These are phyloP conservation scores for Venustoraphidia nigricollis DNA, from an alignment of 2,888 invertebrate genomes.

Conservation along the genomic window DNA sequence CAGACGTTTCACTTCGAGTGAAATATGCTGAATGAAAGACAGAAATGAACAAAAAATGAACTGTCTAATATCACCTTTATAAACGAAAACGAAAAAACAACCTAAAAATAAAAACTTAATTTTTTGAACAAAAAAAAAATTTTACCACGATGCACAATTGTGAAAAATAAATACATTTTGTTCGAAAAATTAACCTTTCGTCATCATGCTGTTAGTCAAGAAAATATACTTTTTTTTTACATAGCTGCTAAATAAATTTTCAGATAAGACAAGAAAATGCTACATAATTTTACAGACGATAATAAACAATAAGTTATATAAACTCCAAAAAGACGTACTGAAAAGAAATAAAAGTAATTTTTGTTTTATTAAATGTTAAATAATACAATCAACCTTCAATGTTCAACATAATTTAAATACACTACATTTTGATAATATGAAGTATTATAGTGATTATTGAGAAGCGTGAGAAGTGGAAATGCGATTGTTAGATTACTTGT, in stretches of 20 bases:
- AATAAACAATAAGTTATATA: background rate
- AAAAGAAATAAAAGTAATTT: background rate
- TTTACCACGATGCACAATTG: too few relatives aligned
- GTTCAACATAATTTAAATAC: background rate
- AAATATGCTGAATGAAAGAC: too few relatives aligned
- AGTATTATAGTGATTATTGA: background rate
- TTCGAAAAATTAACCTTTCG: too few relatives aligned
- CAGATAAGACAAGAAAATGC: background rate
- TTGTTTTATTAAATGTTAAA: background rate
- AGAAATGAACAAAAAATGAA: too few relatives aligned
- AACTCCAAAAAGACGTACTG: background rate
- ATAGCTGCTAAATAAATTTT: too few relatives aligned
- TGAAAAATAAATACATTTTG: background rate
- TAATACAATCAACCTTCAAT: constrained; percentile 2
- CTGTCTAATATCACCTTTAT: too few relatives aligned
- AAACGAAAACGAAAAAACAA: background rate
- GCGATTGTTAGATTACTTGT: background rate
- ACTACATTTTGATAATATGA: background rate
- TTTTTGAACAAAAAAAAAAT: background rate
- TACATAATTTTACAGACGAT: background rate
- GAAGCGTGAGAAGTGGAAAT: background rate
- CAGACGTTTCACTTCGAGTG: too few relatives aligned
- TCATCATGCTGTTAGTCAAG: too few relatives aligned
- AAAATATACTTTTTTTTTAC: too few relatives aligned
- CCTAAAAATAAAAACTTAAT: too few relatives aligned